Percentiles rank a stretch among this genome's conserved stretches.
These are phyloP conservation scores for Phycodurus eques DNA, from an alignment of 2,113 vertebrate genomes.

Conservation along the genomic window DNA sequence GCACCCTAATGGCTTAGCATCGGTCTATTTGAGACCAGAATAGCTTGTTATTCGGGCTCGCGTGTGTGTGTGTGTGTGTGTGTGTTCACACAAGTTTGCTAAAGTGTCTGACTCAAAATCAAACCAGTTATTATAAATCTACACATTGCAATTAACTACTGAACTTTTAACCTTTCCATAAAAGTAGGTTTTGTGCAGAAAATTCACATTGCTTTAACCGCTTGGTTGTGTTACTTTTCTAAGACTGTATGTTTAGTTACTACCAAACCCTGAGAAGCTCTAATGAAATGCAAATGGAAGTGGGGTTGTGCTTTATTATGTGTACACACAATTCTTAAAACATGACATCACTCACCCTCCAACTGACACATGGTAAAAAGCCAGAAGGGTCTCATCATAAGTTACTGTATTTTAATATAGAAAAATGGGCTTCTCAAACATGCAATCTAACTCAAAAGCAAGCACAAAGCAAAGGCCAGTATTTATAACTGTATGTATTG, in stretches of 20 bases:
- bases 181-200: neutral
- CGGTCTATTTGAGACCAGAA: constrained; percentile 56
- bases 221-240: too few relatives aligned
- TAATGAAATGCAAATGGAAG: too few relatives aligned
- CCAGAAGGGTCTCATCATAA: neutral
- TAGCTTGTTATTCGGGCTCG: constrained; percentile 38
- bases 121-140: constrained; percentile 7
- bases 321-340: neutral
- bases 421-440: neutral
- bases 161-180: constrained; percentile 7
- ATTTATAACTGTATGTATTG: constrained; percentile 11
- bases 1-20: constrained; percentile 54
- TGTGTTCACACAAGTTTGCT: neutral
- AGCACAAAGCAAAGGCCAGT: neutral
- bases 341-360: constrained; percentile 1
- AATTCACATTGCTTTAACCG: too few relatives aligned
- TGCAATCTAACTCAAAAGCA: neutral
- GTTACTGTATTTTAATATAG: neutral
- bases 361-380: neutral
- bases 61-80: constrained; percentile 1
- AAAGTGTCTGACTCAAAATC: constrained; percentile 4
- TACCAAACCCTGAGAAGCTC: too few relatives aligned
- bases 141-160: constrained; percentile 11
- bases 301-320: neutral
- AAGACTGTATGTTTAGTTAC: too few relatives aligned